Evolutionary conservation across 2,113 vertebrate species (phyloP).

Genomic region (Romanogobio albipinnatus): DNA sequence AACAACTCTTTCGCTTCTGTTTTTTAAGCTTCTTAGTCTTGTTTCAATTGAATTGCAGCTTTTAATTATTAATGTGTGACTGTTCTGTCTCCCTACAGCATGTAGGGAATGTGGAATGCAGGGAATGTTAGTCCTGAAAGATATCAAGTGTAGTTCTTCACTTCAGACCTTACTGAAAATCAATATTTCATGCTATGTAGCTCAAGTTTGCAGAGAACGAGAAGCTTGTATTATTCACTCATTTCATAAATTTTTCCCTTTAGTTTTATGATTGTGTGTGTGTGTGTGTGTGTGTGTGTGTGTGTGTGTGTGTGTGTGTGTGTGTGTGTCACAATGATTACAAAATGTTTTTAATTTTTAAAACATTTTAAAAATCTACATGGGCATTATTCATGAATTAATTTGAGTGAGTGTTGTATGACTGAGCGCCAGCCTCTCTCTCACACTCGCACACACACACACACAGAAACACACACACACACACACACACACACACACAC

Average conservation of each 20-base stretch:
- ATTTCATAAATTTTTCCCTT: not conserved
- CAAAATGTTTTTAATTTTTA: no score
- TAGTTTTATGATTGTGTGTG: not conserved
- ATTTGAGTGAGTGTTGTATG: no score
- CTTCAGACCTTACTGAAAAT: conserved; percentile 7
- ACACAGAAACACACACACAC: no score
- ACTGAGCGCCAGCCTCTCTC: no score
- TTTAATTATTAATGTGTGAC: not conserved
- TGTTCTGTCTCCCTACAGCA: not conserved
- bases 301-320: no score
- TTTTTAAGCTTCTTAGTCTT: conserved; percentile 32
- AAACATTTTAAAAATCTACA: no score
- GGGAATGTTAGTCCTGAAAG: not conserved
- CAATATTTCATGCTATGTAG: not conserved
- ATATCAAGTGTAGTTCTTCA: not conserved
- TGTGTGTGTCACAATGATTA: no score
- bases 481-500: no score
- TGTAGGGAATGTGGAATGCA: no score
- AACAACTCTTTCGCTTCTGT: conserved; percentile 15
- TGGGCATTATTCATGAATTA: no score
- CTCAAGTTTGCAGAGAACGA: not conserved
- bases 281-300: not conserved
- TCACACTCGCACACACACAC: no score
- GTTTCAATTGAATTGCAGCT: not conserved
- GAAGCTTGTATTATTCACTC: not conserved